Conservation (phyloP, 2,113 vertebrate species). For the Hyperopisus bebe region DNA sequence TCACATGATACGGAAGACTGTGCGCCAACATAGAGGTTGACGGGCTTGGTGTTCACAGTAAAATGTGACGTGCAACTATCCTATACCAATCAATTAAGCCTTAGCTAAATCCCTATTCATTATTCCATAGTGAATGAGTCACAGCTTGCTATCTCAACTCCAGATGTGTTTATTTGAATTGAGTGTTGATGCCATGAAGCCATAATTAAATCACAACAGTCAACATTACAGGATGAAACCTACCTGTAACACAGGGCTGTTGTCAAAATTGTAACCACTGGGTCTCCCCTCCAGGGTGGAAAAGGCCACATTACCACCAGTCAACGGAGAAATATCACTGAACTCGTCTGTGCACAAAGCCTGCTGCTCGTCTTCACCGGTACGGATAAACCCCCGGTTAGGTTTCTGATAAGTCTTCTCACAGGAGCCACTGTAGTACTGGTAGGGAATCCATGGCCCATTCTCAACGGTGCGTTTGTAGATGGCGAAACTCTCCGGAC, state of each 20-base stretch:
- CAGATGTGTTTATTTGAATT: not conserved
- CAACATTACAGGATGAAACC: not conserved
- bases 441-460: constrained; percentile 84
- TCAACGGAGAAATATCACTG: constrained; percentile 96
- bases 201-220: not conserved
- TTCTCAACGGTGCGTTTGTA: constrained; percentile 81
- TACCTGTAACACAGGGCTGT: constrained; percentile 92
- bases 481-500: constrained; percentile 92
- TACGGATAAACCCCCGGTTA: constrained; percentile 80
- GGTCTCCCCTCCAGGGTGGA: constrained; percentile 90
- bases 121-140: not conserved
- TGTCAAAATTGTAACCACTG: constrained; percentile 92
- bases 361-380: constrained; percentile 85
- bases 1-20: not conserved
- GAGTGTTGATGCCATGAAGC: not conserved
- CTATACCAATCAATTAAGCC: not conserved
- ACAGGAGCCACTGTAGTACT: constrained; percentile 96
- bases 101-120: not conserved
- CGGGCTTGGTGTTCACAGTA: not conserved
- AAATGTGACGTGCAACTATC: not conserved
- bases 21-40: not conserved
- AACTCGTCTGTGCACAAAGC: constrained; percentile 92
- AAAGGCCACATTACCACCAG: constrained; percentile 91
- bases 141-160: not conserved
- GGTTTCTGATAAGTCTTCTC: constrained; percentile 82